Evolutionary conservation across 2,797 vertebrate genomes (phyloP).

Genomic region (Micromesistius poutassou): DNA sequence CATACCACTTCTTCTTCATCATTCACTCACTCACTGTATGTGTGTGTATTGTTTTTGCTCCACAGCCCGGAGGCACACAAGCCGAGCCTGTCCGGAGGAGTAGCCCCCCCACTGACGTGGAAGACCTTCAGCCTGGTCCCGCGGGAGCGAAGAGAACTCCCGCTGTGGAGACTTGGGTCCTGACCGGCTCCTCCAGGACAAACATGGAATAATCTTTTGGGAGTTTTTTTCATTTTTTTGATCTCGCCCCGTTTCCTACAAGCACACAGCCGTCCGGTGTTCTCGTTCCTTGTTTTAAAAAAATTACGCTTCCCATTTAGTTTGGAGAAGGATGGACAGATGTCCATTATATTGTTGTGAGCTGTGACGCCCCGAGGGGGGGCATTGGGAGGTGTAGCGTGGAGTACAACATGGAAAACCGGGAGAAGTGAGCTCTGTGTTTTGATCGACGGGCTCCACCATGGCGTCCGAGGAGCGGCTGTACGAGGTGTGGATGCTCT

Average conservation of each 20-base stretch:
- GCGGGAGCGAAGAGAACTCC: not conserved
- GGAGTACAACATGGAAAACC: conserved; percentile 55
- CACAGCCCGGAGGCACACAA: too few species aligned
- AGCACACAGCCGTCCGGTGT: too few species aligned
- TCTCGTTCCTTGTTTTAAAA: not conserved
- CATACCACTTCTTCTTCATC: too few species aligned
- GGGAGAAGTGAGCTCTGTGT: conserved; percentile 57
- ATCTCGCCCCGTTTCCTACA: too few species aligned
- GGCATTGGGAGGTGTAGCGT: conserved; percentile 30
- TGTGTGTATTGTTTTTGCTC: too few species aligned
- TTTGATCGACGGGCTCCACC: conserved; percentile 48
- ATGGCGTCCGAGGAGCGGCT: conserved; percentile 97
- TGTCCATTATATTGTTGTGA: not conserved
- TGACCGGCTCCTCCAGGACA: conserved; percentile 22
- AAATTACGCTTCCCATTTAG: too few species aligned
- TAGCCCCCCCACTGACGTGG: too few species aligned
- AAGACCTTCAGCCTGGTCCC: too few species aligned
- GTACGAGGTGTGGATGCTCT: conserved; percentile 99
- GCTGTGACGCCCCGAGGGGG: conserved; percentile 4
- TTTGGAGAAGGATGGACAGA: not conserved
- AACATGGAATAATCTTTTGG: conserved; percentile 51
- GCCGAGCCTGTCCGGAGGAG: too few species aligned
- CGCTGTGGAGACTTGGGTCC: conserved; percentile 30
- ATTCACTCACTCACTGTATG: too few species aligned
- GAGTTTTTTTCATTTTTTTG: conserved; percentile 3